phyloP scores from a whole-genome alignment of 2,113 vertebrate species.

The Lagopus muta region DNA sequence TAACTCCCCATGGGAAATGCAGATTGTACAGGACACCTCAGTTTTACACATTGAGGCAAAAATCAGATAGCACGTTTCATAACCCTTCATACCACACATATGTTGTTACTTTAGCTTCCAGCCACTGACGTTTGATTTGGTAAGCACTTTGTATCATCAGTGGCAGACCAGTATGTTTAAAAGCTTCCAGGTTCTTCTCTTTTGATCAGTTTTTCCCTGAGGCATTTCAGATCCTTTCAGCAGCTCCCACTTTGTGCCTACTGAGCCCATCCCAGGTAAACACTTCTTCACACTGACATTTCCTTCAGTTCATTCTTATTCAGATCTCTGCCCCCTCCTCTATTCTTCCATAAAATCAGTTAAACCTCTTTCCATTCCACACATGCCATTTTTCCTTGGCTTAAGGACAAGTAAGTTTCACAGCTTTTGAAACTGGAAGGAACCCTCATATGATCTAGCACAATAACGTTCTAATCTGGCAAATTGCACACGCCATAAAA shows the following conservation, averaged over 20 bases:
- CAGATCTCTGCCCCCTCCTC: neutral
- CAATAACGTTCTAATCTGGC: neutral
- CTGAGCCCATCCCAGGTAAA: neutral
- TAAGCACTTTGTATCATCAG: neutral
- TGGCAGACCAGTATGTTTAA: neutral
- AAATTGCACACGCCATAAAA: neutral
- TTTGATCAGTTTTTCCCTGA: neutral
- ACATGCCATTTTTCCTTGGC: neutral
- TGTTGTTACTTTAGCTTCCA: neutral
- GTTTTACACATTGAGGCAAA: neutral
- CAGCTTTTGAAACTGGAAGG: neutral
- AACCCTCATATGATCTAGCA: neutral
- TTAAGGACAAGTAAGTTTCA: neutral
- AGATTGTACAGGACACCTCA: neutral
- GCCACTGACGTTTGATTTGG: neutral
- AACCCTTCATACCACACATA: neutral
- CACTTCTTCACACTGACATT: neutral
- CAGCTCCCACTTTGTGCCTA: neutral
- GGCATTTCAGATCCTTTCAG: neutral
- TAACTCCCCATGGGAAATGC: neutral
- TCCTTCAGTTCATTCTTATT: neutral
- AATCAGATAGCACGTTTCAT: neutral
- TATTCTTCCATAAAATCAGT: neutral
- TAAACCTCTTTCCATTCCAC: neutral
- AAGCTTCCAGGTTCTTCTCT: neutral